Conservation (phyloP, 2,888 invertebrate species). For the Plutella xylostella region DNA sequence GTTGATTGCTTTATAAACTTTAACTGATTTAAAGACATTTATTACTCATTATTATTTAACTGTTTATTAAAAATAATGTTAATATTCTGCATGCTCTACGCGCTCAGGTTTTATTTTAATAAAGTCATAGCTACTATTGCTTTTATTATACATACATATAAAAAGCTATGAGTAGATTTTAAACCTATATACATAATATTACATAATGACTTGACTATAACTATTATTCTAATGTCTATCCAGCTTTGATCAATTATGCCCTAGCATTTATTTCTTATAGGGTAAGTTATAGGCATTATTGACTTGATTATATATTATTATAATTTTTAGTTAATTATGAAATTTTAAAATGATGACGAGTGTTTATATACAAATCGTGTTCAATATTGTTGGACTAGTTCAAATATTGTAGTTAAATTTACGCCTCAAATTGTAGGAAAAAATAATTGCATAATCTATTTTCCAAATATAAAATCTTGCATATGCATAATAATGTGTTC, state of each 20-base stretch:
- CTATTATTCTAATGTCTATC: too few relatives aligned
- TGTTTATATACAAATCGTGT: slow-evolving; percentile 30
- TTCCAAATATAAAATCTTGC: not conserved
- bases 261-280: not conserved
- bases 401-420: slow-evolving; percentile 55
- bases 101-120: not conserved
- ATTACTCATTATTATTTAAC: too few relatives aligned
- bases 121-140: not conserved
- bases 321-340: not conserved
- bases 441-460: slow-evolving; percentile 14
- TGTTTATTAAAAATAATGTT: too few relatives aligned
- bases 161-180: too few relatives aligned
- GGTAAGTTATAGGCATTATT: not conserved
- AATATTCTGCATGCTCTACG: not conserved
- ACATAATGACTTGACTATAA: not conserved
- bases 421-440: slow-evolving; percentile 33
- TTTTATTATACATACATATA: not conserved
- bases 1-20: too few relatives aligned
- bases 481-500: slow-evolving; percentile 10
- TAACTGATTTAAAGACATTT: too few relatives aligned
- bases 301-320: not conserved
- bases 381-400: slow-evolving; percentile 45
- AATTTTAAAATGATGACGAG: slow-evolving; percentile 11
- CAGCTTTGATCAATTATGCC: not conserved
- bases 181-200: too few relatives aligned